Evolutionary conservation across 2,113 vertebrate genomes (phyloP).

Genomic region (Grammomys surdaster): DNA sequence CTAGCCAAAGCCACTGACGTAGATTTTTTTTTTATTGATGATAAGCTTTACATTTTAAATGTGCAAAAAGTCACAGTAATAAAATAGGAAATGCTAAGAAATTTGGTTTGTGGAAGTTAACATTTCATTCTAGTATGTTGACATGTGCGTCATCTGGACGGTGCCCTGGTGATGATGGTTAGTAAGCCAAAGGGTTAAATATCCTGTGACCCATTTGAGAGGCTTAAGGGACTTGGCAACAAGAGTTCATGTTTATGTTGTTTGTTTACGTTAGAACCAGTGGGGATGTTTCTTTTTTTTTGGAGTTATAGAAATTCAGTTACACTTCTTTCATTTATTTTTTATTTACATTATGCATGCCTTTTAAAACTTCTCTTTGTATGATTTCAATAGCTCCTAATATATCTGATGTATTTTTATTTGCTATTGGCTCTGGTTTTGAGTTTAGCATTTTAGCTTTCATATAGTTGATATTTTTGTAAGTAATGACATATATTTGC

Average conservation of each 20-base stretch:
- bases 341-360: background rate
- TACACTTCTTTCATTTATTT: background rate
- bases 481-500: conserved; percentile 26
- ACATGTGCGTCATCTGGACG: background rate
- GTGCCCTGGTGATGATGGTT: conserved; percentile 45
- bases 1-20: background rate
- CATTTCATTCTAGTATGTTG: conserved; percentile 1
- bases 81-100: background rate
- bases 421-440: conserved; percentile 15
- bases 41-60: conserved; percentile 6
- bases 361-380: background rate
- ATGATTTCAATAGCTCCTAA: conserved; percentile 6
- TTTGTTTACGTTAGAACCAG: conserved; percentile 47
- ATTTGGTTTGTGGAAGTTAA: background rate
- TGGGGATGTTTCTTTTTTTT: background rate
- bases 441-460: conserved; percentile 59
- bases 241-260: background rate
- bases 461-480: background rate
- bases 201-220: conserved; percentile 64
- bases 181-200: conserved; percentile 31
- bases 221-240: conserved; percentile 66
- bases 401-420: conserved; percentile 26
- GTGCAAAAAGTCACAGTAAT: background rate
- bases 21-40: background rate
- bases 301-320: background rate